A percentile compares a stretch with the other conserved stretches of the same genome.
These are phyloP conservation scores for Australoheros facetus DNA, from an alignment of 2,797 vertebrate species.

Conservation along the genomic window DNA sequence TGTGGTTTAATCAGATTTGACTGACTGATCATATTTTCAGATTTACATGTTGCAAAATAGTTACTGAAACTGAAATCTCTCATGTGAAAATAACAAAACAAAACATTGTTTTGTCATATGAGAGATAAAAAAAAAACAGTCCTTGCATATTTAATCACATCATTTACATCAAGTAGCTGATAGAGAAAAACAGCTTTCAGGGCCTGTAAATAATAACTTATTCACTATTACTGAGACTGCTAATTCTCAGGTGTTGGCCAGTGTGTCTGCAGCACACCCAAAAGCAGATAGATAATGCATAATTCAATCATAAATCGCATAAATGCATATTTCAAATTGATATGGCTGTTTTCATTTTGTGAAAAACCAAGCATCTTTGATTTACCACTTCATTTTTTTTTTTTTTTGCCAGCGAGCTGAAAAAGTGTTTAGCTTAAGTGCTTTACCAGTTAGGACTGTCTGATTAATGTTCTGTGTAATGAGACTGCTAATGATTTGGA, in stretches of 20 bases:
- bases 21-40: background rate
- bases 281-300: background rate
- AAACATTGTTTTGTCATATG: background rate
- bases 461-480: slow-evolving; percentile 75
- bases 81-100: background rate
- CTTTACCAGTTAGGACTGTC: slow-evolving; percentile 48
- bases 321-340: slow-evolving; percentile 10
- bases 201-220: background rate
- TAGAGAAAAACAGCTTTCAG: background rate
- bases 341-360: background rate
- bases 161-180: background rate
- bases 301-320: background rate
- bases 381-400: slow-evolving; percentile 29
- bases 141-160: background rate
- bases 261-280: background rate
- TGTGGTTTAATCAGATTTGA: background rate
- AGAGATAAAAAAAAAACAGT: too few relatives aligned
- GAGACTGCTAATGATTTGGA: slow-evolving; percentile 65
- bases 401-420: slow-evolving; percentile 27
- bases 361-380: slow-evolving; percentile 19
- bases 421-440: slow-evolving; percentile 59
- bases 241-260: slow-evolving; percentile 1
- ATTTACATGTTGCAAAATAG: background rate
- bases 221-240: background rate
- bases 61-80: background rate